Evolutionary conservation across 2,888 invertebrate species (phyloP), one percentile per base, ranked within the genome.

Genomic region (Macrosoma leucophasiata): DNA sequence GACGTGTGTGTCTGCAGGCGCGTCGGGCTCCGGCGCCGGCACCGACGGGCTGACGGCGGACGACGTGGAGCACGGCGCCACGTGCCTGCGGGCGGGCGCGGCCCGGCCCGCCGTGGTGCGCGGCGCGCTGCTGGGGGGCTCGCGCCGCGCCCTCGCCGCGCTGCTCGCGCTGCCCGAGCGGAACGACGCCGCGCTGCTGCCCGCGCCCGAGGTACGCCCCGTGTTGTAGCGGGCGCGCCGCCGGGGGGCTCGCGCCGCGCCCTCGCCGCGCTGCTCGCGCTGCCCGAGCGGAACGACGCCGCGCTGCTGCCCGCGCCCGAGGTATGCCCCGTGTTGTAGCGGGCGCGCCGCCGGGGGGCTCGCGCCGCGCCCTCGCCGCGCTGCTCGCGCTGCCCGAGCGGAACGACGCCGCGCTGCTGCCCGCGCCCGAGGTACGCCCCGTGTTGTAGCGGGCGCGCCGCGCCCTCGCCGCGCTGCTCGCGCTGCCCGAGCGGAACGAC

Each of bases 11-110:
- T 28, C 7, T 3, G 44, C 43, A 7, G 13, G 26, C 2, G 36
- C 32, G 24, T n/a, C n/a, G 6, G 13, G 26, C 2, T 35, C 32
- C 24, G 44, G 50, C 18, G 28, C 46, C 6, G 34, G 42, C 9
- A 18, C 92, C 69, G 18, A 92, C 69, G 89, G 91, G 0, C 94
- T 98, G 51, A 98, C 97, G n/a, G 95, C 97, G 52, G 98, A 99
- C 67, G 97, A 98, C 74, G 84, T 90, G 18, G 97, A 98, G 68
- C 91, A 97, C 62, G 90, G 96, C 36, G 90, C 94, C 29, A 85
- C 93, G 48, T 95, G 95, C 60, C 75, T 96, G 48, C 87, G 89
- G 41, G 92, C 92, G 0, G 81, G 93, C 8, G 89, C 91, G 20
- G 89, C 90, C 39, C 87, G 90, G 6, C 88, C 91, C 0, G 33